These are phyloP conservation scores for Chirona hameri DNA, from an alignment of 2,888 invertebrate genomes.

Conservation along the genomic window DNA sequence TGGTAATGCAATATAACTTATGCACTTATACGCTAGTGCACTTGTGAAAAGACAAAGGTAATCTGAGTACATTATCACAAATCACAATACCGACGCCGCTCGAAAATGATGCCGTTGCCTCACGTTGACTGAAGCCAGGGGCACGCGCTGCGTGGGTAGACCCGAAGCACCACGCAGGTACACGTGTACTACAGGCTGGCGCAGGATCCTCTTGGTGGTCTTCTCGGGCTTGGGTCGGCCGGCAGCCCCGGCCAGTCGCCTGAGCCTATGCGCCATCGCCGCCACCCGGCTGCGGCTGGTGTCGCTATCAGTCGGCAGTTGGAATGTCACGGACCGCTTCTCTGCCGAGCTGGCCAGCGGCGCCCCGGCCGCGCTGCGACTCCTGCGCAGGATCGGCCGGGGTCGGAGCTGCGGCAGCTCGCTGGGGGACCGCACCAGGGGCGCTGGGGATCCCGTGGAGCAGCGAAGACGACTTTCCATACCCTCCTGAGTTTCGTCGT, in stretches of 20 bases:
- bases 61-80: no score
- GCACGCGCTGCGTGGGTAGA: conserved; percentile 74
- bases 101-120: neutral
- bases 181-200: conserved; percentile 73
- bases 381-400: neutral
- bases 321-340: neutral
- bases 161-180: conserved; percentile 77
- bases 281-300: neutral
- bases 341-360: neutral
- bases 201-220: conserved; percentile 67
- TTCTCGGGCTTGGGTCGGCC: neutral
- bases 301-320: neutral
- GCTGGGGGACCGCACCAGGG: no score
- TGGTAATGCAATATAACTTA: no score
- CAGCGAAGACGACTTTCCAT: no score
- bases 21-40: no score
- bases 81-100: neutral
- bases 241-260: neutral
- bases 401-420: neutral
- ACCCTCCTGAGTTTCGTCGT: no score
- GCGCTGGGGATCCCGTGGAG: no score
- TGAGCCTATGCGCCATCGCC: neutral
- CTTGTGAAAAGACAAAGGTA: no score
- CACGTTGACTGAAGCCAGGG: conserved; percentile 45
- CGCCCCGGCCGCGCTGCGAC: neutral